Percentiles rank a stretch among this genome's conserved stretches.
These are phyloP conservation scores for Erpobdella octoculata DNA, from an alignment of 2,888 invertebrate genomes.

Conservation along the genomic window DNA sequence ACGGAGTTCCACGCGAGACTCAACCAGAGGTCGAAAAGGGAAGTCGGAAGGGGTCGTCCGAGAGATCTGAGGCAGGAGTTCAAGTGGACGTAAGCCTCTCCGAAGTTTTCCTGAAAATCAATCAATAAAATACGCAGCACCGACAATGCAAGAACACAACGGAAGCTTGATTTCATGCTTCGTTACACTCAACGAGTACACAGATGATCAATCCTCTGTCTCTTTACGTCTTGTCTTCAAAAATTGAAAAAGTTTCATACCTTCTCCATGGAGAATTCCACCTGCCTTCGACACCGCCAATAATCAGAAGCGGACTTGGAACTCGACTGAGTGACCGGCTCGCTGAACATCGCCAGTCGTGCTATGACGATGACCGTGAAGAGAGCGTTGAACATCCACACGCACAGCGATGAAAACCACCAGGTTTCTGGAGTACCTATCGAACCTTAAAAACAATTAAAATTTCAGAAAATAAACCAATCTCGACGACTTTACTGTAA, in stretches of 20 bases:
- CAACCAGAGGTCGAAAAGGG: conserved; percentile 63
- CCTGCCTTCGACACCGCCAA: conserved; percentile 74
- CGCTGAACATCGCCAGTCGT: conserved; percentile 67
- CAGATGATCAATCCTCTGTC: too few relatives aligned
- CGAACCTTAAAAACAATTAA: too few relatives aligned
- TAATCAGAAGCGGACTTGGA: conserved; percentile 71
- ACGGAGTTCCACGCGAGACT: conserved; percentile 71
- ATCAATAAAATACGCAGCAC: not conserved
- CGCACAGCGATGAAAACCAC: conserved; percentile 56
- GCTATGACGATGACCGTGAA: conserved; percentile 70
- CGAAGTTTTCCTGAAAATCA: conserved; percentile 47
- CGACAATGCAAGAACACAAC: not conserved
- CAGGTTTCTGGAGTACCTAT: conserved; percentile 35
- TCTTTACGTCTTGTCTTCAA: not conserved
- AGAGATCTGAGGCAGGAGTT: conserved; percentile 67
- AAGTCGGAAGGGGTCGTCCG: conserved; percentile 65
- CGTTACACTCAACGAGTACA: not conserved
- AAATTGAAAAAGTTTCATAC: conserved; percentile 51
- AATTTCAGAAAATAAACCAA: too few relatives aligned
- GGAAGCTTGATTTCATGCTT: not conserved
- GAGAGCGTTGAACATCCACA: conserved; percentile 66
- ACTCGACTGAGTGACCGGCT: conserved; percentile 72
- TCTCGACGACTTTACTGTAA: too few relatives aligned
- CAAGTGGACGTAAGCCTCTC: conserved; percentile 57
- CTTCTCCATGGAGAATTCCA: conserved; percentile 69